Base-by-base conservation (phyloP, 2,888 invertebrate genomes). In the Flabesymbios commensalis region DNA sequence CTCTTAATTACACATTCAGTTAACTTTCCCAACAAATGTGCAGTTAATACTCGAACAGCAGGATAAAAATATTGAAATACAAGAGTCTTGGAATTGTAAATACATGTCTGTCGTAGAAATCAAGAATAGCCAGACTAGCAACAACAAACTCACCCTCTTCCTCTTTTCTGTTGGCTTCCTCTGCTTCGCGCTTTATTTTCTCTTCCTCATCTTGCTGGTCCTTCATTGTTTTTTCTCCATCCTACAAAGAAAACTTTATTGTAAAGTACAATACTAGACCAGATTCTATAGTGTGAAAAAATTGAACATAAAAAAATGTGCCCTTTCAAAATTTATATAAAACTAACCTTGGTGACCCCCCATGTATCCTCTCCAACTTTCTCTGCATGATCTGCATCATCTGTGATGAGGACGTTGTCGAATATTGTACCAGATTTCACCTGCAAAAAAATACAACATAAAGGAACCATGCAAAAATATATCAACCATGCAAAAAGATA, bases 351-450 rank as follows among this genome's bases (percentile, higher is more conserved):
- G 26, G 84, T 84, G 52, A 74, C 75, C 59, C 81, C 85, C 84
- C 85, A 86, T 5, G 83, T 83, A 48, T 85, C 85, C 26, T 84
- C 81, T 29, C 82, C 86, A 67, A 85, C 80, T 71, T 86, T 83
- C 75, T 90, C 89, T 43, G 96, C 96, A 61, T 88, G 85, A 14
- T 89, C 90, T 10, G 88, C 80, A 80, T 94, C 93, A 79, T 99
- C 94, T 3, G 95, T 93, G 81, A 99, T 88, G 47, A 99, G 87
- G 76, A 99, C 86, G 83, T 97, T 97, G 83, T 97, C 96, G 83
- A 99, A 99, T 83, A 99, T 98, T 55, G 98, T 96, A 63, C 99
- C 99, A 49, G 97, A 91, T 84, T 98, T 99, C n/a, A 95, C 94
- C 83, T 85, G 72, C 10, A 73, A 70, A 32, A 57, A n/a, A n/a